Conservation (phyloP, 2,113 vertebrate species). For the Rhineura floridana region DNA sequence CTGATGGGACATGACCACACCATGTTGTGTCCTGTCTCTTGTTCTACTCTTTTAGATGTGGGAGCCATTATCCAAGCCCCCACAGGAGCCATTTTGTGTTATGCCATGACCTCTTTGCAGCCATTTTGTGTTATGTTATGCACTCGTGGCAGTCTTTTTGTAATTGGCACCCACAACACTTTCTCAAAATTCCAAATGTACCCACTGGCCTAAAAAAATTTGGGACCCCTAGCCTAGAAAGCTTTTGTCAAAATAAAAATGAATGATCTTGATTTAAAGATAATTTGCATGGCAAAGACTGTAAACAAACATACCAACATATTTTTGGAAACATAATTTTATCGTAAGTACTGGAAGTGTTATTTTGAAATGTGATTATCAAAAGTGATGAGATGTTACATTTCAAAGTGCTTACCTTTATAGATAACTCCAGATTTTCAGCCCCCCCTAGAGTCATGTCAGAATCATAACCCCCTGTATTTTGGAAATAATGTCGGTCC, state of each 20-base stretch:
- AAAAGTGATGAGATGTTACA: neutral
- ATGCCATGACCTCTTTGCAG: no score
- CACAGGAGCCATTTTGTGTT: no score
- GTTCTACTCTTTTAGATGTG: no score
- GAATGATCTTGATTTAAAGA: neutral
- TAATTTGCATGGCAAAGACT: neutral
- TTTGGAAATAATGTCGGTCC: constrained; percentile 88
- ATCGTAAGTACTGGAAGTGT: neutral
- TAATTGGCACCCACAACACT: no score
- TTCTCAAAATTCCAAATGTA: no score
- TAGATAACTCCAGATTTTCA: constrained; percentile 88
- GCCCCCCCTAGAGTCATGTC: constrained; percentile 81
- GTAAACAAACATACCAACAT: neutral
- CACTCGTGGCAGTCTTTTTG: no score
- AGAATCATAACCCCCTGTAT: constrained; percentile 86
- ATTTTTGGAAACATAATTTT: neutral
- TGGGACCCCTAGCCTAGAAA: neutral
- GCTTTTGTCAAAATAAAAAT: neutral
- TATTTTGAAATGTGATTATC: neutral
- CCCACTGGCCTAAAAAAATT: no score
- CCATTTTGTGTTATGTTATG: no score
- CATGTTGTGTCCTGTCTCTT: no score
- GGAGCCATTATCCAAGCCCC: no score
- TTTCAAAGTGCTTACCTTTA: constrained; percentile 80
- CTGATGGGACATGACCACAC: no score